Base-by-base conservation (phyloP, 2,113 vertebrate genomes). In the Cercocebus atys region DNA sequence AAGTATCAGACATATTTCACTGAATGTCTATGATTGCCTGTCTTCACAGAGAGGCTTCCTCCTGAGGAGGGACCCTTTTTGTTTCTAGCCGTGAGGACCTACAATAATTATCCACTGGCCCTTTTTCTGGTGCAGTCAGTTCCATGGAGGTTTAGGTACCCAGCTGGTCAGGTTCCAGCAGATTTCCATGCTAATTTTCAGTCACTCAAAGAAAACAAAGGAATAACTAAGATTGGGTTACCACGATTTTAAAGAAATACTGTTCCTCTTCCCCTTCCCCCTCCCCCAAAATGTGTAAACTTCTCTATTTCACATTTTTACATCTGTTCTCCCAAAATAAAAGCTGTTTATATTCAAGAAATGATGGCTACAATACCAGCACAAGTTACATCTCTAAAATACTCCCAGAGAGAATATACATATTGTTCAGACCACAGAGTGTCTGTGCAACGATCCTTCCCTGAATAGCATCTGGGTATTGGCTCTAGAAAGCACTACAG, bases 161-260 rank as follows among this genome's bases (percentile, higher is more conserved):
- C 96, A 96, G 95, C 86, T 96, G 96, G 90, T 85, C n/a, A 73
- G 85, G 76, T 94, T 87, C 90, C 94, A 92, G 57, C 80, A 97
- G 95, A 96, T 86, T 97, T 93, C 96, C 91, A 70, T 88, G 96
- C 73, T 95, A 81, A 97, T 97, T 88, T 85, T 61, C 97, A 97
- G 83, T 90, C 93, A 94, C 80, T 95, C 87, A 85, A 79, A 75
- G 64, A 96, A 97, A 98, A 97, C 90, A 96, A 94, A 87, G 94
- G 50, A 87, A 52, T 90, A 52, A 95, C 55, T 47, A 45, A 82
- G 73, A 95, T n/a, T 80, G 61, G n/a, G 47, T 76, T 82, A 61
- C 45, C 47, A 30, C 25, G 17, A 92, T 76, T 80, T 97, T 92
- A 38, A 96, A 97, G 84, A 86, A 88, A 86, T 45, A 83, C 30